Base-by-base conservation (phyloP, 2,888 invertebrate genomes). In the Candidula unifasciata region DNA sequence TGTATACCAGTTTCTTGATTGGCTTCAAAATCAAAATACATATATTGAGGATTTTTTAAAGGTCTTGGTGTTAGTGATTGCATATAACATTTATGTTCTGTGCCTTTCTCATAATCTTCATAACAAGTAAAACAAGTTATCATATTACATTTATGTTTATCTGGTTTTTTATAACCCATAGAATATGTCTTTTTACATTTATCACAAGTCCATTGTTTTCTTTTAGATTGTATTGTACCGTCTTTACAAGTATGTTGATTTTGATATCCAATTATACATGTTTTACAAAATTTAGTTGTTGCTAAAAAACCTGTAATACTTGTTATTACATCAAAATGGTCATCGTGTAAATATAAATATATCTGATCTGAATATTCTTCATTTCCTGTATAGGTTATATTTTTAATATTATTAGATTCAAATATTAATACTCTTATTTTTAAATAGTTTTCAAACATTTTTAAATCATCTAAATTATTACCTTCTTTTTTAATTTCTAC, bases 381-480 rank as follows among this genome's bases (percentile, higher is more conserved):
- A 69, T 69, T 69, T 69, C 69, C 69, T 69, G 33, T 18, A 69
- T 69, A 69, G 2, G 35, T 18, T 69, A 33, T 69, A 69, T 69
- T 69, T 37, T 71, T 5, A 24, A 10, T 71, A 71, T 71, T 71
- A 71, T 71, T 71, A 71, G 71, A 35, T 6, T 35, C 24, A 71
- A 71, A 37, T 37, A 71, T 71, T 71, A 71, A 18, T 71, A 71
- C 37, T 37, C 71, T 71, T 71, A 3, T 71, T 71, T 71, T 37
- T 24, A 37, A 71, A 71, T 18, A 30, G 10, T 71, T 37, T 71
- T 71, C 71, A 37, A 71, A 71, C 24, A 71, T 24, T 37, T 35
- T 71, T 35, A 37, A 16, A 71, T 71, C 71, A 71, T 71, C 71
- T 71, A 71, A 37, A 37, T 71, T 24, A 71, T 71, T 71, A 71